Evolutionary conservation across 2,113 vertebrate species (phyloP).

Genomic region (Oxygymnocypris stewartii): DNA sequence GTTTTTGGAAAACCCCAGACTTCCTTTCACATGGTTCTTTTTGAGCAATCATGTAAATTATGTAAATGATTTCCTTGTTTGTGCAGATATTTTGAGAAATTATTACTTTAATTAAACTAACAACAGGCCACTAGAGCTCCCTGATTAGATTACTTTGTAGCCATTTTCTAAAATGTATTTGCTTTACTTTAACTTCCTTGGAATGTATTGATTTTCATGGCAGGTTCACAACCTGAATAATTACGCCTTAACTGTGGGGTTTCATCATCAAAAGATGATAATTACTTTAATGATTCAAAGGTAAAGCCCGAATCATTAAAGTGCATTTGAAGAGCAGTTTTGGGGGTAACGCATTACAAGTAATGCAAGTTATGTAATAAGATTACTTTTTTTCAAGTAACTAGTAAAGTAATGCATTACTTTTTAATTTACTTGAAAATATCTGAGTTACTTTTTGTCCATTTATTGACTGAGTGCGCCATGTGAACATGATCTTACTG

Average conservation of each 20-base stretch:
- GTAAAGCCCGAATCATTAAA: neutral
- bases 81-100: neutral
- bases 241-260: neutral
- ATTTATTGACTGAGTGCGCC: too few species aligned
- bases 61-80: neutral
- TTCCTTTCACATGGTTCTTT: neutral
- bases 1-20: neutral
- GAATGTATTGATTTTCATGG: neutral
- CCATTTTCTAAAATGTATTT: neutral
- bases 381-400: too few species aligned
- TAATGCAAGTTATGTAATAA: too few species aligned
- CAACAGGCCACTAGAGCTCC: neutral
- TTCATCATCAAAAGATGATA: slow-evolving; percentile 4
- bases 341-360: too few species aligned
- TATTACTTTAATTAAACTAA: slow-evolving; percentile 2
- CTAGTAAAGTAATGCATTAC: too few species aligned
- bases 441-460: too few species aligned
- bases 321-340: too few species aligned
- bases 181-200: slow-evolving; percentile 14
- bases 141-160: slow-evolving; percentile 8
- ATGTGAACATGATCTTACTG: too few species aligned
- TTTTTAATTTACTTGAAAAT: too few species aligned
- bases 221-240: slow-evolving; percentile 1
- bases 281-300: neutral
- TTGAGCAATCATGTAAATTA: neutral